Base-by-base conservation (phyloP, 2,888 invertebrate genomes). In the Ariolimax columbianus region DNA sequence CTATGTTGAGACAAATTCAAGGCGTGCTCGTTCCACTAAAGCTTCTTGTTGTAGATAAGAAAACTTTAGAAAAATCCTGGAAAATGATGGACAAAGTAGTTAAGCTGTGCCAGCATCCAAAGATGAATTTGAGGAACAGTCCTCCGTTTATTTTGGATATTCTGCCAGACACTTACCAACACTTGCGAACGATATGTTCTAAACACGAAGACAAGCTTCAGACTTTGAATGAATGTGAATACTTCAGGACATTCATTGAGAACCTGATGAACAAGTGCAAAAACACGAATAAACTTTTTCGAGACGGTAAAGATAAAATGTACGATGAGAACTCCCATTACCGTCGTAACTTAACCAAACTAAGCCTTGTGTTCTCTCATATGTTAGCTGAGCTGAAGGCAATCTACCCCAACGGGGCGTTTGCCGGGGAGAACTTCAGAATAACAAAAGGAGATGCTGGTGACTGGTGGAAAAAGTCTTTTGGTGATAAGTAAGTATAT, bases 111-210 rank as follows among this genome's bases (percentile, higher is more conserved):
- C 99, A 99, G 95, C 98, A 99, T 95, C 98, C 98, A 90, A 97
- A 97, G 94, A 98, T 99, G 98, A 99, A 99, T 95, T 95, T 99
- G 92, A 99, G 99, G 95, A 99, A 99, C 94, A 98, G 98, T 93
- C 99, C 99, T 85, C 99, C 99, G 86, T 99, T 99, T 95, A 99
- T 99, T 93, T 95, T 99, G 94, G 99, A 99, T 95, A 99, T 99
- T 95, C 95, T 99, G 92, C 99, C 99, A 89, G 99, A 99, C 95
- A 99, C 99, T 92, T 99, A 99, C 95, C 98, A 99, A 95, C 96
- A 99, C 93, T 95, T 99, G 93, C 96, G 98, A 92, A 96, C 98
- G 91, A 98, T 99, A 93, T 98, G 98, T 95, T 97, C 97, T 75
- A 98, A 98, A 95, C 98, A 99, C 94, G 98, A 99, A 95, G 98